Conservation (phyloP, 2,113 vertebrate genomes). For the Proterorhinus semilunaris region DNA sequence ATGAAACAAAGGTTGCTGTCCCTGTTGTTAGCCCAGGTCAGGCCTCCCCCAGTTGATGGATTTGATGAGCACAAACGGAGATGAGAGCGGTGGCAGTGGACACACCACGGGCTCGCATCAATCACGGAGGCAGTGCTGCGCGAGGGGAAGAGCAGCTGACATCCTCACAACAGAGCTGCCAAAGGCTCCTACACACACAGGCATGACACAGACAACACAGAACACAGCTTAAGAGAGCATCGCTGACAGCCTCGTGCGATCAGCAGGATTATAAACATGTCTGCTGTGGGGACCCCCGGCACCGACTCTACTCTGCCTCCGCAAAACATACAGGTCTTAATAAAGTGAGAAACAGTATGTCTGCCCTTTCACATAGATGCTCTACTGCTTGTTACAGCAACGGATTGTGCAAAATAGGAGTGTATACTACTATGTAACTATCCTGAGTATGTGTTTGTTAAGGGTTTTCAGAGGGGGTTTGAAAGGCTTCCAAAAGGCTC, state of each 20-base stretch:
- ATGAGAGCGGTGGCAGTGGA: conserved; percentile 38
- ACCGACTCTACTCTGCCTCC: neutral
- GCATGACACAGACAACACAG: conserved; percentile 22
- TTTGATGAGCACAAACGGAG: conserved; percentile 53
- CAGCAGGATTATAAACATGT: conserved; percentile 16
- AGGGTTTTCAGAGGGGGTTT: too few relatives aligned
- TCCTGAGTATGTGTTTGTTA: too few relatives aligned
- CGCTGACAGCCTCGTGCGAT: conserved; percentile 21
- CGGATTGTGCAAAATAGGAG: too few relatives aligned
- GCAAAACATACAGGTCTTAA: neutral
- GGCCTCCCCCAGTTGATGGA: conserved; percentile 60
- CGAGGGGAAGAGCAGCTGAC: conserved; percentile 52
- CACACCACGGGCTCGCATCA: conserved; percentile 53
- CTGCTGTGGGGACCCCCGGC: neutral
- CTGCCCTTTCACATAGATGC: neutral
- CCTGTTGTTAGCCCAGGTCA: conserved; percentile 57
- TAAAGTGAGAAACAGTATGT: neutral
- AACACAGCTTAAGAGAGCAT: conserved; percentile 31
- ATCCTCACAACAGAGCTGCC: conserved; percentile 50
- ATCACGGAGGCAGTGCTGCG: conserved; percentile 49
- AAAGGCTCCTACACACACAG: conserved; percentile 38
- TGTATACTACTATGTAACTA: too few relatives aligned
- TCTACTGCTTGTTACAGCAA: too few relatives aligned
- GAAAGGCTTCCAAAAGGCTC: too few relatives aligned
- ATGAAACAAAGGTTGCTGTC: conserved; percentile 55